Percentiles rank a stretch among this genome's conserved stretches.
phyloP scores from a whole-genome alignment of 1,140 invertebrate species.

The Latrodectus geometricus region DNA sequence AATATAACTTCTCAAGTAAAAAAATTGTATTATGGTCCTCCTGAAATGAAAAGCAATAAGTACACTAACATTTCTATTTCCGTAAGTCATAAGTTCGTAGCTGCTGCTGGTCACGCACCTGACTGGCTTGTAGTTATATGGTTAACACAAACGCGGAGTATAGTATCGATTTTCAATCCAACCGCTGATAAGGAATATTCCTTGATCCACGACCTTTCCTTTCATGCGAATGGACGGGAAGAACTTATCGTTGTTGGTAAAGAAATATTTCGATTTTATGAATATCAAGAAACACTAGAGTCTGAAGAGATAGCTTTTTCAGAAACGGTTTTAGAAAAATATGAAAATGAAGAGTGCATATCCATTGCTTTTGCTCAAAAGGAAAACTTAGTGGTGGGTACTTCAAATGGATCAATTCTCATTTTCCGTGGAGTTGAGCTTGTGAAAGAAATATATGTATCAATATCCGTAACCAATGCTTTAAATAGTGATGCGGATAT shows the following conservation, averaged over 20 bases:
- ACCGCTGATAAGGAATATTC: neutral
- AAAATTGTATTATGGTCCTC: neutral
- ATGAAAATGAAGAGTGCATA: neutral
- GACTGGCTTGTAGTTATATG: slow-evolving; percentile 42
- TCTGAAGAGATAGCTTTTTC: neutral
- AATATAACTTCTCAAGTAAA: slow-evolving; percentile 28
- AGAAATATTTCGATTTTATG: slow-evolving; percentile 26
- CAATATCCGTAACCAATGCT: neutral
- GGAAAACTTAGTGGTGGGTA: slow-evolving; percentile 48
- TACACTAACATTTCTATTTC: slow-evolving; percentile 13
- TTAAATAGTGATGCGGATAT: too few species aligned
- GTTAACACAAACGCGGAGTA: neutral
- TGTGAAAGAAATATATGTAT: slow-evolving; percentile 5
- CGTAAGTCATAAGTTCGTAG: slow-evolving; percentile 18
- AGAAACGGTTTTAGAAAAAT: slow-evolving; percentile 37
- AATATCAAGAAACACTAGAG: neutral
- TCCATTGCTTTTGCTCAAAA: slow-evolving; percentile 32
- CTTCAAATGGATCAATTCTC: slow-evolving; percentile 11
- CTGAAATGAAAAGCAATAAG: neutral
- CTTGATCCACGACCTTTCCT: slow-evolving; percentile 21
- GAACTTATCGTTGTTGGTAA: slow-evolving; percentile 30
- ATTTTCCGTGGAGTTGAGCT: slow-evolving; percentile 44
- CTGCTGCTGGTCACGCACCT: neutral
- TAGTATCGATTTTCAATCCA: slow-evolving; percentile 18
- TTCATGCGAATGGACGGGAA: slow-evolving; percentile 20